Conservation (phyloP, 2,113 vertebrate genomes). For the Rhinolophus sinicus region DNA sequence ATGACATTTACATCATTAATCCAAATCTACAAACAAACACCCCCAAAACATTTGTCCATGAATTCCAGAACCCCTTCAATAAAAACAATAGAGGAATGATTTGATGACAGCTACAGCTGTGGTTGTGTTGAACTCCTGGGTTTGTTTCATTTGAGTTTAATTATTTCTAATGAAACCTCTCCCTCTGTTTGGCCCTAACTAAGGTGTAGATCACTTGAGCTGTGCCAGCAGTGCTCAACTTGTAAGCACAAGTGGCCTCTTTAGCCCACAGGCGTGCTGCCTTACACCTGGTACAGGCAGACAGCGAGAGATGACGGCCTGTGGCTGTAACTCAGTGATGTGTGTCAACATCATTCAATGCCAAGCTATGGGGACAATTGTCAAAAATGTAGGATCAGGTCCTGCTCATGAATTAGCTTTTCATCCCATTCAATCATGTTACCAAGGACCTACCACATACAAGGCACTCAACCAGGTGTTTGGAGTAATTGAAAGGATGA, state of each 20-base stretch:
- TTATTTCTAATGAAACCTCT: conserved; percentile 79
- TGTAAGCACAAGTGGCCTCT: conserved; percentile 78
- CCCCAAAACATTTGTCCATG: not conserved
- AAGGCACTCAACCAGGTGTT: conserved; percentile 74
- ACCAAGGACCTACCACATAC: conserved; percentile 68
- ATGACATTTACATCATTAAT: conserved; percentile 29
- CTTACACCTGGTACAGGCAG: conserved; percentile 74
- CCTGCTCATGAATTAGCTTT: conserved; percentile 70
- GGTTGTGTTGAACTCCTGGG: conserved; percentile 69
- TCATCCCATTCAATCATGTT: conserved; percentile 69
- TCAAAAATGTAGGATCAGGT: conserved; percentile 68
- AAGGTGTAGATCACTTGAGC: conserved; percentile 78
- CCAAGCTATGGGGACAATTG: conserved; percentile 73
- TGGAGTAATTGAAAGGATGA: conserved; percentile 48
- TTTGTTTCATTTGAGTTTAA: conserved; percentile 79
- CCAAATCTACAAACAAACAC: conserved; percentile 3
- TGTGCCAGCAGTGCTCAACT: conserved; percentile 67
- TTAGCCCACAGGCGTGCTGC: conserved; percentile 74
- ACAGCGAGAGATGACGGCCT: conserved; percentile 29
- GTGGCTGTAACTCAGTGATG: conserved; percentile 47
- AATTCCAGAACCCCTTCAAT: conserved; percentile 21
- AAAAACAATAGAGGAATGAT: conserved; percentile 47
- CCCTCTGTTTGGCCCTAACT: conserved; percentile 74
- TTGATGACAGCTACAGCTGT: conserved; percentile 39
- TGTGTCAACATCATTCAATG: conserved; percentile 77